Percentiles rank a stretch among this genome's conserved stretches.
Evolutionary conservation across 2,797 vertebrate species (phyloP).

Genomic region (Siniperca obscura): DNA sequence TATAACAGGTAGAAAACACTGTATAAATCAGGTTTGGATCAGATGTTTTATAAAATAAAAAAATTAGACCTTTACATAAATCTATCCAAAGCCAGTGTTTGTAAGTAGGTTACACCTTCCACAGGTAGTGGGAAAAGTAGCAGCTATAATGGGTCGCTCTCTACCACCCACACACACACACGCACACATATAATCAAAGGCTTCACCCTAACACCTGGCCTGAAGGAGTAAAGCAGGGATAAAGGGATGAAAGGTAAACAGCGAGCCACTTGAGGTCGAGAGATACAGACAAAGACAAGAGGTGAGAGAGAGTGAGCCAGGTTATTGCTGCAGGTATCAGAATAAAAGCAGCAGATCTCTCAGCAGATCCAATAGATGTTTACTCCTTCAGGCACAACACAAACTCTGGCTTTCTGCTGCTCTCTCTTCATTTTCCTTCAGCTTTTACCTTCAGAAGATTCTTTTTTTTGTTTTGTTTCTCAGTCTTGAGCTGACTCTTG

Average conservation of each 20-base stretch:
- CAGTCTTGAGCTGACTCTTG: constrained; percentile 25
- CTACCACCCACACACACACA: not conserved
- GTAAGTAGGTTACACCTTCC: constrained; percentile 1
- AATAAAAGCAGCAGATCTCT: constrained; percentile 44
- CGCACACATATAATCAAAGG: constrained; percentile 45
- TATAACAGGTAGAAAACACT: not conserved
- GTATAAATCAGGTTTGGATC: not conserved
- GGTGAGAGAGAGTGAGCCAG: constrained; percentile 13
- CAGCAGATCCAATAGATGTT: constrained; percentile 54
- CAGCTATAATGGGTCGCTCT: constrained; percentile 8
- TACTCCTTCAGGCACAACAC: constrained; percentile 62
- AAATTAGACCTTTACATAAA: not conserved
- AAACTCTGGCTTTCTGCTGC: constrained; percentile 49
- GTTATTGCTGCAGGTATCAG: constrained; percentile 52
- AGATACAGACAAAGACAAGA: constrained; percentile 46
- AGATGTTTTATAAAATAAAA: not conserved
- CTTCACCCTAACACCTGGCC: constrained; percentile 57
- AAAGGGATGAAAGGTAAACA: constrained; percentile 62
- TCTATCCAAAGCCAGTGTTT: not conserved
- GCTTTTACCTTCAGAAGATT: constrained; percentile 46
- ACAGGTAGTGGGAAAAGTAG: constrained; percentile 17
- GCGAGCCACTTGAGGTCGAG: constrained; percentile 48
- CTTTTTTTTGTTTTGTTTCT: constrained; percentile 26
- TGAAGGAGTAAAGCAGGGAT: constrained; percentile 52
- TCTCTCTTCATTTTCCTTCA: constrained; percentile 19